These are phyloP conservation scores for Prunella fulvescens DNA, from an alignment of 2,113 vertebrate genomes.

Conservation along the genomic window DNA sequence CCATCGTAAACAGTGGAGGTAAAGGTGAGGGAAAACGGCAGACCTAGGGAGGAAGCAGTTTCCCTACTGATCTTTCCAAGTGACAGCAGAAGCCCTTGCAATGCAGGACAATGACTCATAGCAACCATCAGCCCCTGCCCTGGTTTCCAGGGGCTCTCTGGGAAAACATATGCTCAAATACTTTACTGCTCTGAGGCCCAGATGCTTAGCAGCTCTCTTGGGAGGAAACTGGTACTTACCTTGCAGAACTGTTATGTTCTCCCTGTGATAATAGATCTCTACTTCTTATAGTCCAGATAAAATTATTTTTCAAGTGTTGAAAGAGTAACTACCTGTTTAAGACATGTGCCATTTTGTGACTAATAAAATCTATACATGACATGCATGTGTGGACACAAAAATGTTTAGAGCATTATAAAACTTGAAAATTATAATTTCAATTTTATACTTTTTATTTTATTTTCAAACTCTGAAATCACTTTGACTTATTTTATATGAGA, in stretches of 20 bases:
- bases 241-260: background rate
- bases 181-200: background rate
- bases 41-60: background rate
- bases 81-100: fast-evolving
- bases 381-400: background rate
- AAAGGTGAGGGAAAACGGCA: fast-evolving
- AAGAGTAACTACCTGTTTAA: background rate
- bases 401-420: background rate
- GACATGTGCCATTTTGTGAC: background rate
- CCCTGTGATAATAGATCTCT: background rate
- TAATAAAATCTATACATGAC: background rate
- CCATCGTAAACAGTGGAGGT: background rate
- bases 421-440: background rate
- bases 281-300: background rate
- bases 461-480: background rate
- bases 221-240: background rate
- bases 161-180: background rate
- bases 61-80: background rate
- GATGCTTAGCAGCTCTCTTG: background rate
- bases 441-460: background rate
- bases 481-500: background rate
- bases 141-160: fast-evolving
- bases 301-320: background rate
- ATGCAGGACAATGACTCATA: background rate
- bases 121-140: fast-evolving